These are phyloP conservation scores for Cetonia aurata DNA, from an alignment of 2,888 invertebrate genomes.

Conservation along the genomic window DNA sequence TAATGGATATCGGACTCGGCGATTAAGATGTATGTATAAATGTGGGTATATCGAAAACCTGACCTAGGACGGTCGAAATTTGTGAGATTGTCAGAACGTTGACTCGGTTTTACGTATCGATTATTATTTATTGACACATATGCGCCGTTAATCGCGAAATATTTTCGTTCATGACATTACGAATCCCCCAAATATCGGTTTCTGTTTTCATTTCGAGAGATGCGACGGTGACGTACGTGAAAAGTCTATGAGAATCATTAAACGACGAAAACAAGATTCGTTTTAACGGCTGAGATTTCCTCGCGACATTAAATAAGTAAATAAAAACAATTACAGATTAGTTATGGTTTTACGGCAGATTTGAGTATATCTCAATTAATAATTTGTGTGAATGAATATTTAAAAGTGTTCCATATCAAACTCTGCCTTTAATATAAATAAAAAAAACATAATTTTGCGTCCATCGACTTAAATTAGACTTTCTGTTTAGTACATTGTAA, in stretches of 20 bases:
- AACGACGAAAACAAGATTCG: too few relatives aligned
- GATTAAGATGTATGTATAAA: slow-evolving; percentile 25
- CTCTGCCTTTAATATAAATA: too few relatives aligned
- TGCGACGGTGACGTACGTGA: background rate
- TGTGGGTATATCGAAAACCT: slow-evolving; percentile 28
- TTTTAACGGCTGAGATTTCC: too few relatives aligned
- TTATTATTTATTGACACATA: slow-evolving; percentile 31
- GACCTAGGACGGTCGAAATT: slow-evolving; percentile 38
- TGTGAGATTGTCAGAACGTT: slow-evolving; percentile 30
- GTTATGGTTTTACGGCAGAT: too few relatives aligned
- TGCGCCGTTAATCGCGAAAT: slow-evolving; percentile 3
- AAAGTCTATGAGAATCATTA: background rate
- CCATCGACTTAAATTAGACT: too few relatives aligned
- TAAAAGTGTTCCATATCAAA: too few relatives aligned
- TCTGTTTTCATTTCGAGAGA: background rate
- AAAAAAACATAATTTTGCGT: too few relatives aligned
- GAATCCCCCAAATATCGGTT: background rate
- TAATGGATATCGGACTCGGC: background rate
- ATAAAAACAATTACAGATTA: too few relatives aligned
- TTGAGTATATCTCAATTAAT: too few relatives aligned
- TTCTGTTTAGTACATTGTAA: too few relatives aligned
- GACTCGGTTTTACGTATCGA: slow-evolving; percentile 34
- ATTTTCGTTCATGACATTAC: background rate
- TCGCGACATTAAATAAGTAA: too few relatives aligned
- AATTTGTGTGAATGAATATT: too few relatives aligned